Evolutionary conservation across 64 coral and sea anemone species (phyloP).

Genomic region (Porites lutea): DNA sequence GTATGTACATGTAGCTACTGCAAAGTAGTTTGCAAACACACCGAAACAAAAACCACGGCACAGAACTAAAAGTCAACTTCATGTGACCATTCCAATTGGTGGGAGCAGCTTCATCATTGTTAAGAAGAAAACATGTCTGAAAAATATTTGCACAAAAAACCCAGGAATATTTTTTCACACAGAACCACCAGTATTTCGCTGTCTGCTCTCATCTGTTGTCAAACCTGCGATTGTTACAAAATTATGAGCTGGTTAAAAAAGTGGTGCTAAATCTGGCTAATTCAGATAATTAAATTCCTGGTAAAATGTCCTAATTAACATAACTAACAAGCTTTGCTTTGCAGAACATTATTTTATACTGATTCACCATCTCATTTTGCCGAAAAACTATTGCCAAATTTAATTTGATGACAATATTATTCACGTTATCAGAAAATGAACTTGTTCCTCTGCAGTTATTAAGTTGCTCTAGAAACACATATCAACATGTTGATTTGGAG

Average conservation of each 20-base stretch:
- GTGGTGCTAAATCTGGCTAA: slow-evolving; percentile 9
- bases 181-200: background rate
- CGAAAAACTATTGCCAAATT: background rate
- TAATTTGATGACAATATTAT: background rate
- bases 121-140: too few species aligned
- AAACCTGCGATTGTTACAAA: background rate
- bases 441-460: slow-evolving; percentile 14
- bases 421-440: background rate
- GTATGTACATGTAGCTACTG: slow-evolving; percentile 43
- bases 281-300: background rate
- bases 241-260: slow-evolving; percentile 5
- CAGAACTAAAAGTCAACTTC: slow-evolving; percentile 24
- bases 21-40: slow-evolving; percentile 46
- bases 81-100: background rate
- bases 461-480: background rate
- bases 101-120: background rate
- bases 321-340: background rate
- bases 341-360: slow-evolving; percentile 10
- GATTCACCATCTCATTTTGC: slow-evolving; percentile 7
- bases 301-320: slow-evolving; percentile 3
- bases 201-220: background rate
- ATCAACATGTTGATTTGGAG: slow-evolving; percentile 8
- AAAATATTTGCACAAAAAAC: background rate
- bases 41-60: slow-evolving; percentile 32
- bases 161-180: slow-evolving; percentile 10